Conservation (phyloP, 2,888 invertebrate genomes). For the Hypselothyrea guttata region DNA sequence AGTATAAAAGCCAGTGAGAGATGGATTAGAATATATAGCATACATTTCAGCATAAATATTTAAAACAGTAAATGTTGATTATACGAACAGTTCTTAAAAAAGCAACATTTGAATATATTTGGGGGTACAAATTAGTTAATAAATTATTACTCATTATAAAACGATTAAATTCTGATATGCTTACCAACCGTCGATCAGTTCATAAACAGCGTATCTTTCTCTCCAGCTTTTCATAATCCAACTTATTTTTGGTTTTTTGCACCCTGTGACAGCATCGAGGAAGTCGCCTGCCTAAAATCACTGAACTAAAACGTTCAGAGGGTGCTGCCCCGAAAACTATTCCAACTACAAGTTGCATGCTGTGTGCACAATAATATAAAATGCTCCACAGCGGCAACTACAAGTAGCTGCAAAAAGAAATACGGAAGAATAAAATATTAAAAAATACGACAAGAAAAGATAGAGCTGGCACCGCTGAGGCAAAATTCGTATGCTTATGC, state of each 20-base stretch:
- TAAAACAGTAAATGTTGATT: too few relatives aligned
- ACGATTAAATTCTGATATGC: too few relatives aligned
- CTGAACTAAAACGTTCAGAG: conserved; percentile 71
- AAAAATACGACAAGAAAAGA: too few relatives aligned
- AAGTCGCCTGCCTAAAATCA: conserved; percentile 72
- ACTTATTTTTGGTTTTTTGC: conserved; percentile 13
- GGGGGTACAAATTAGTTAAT: too few relatives aligned
- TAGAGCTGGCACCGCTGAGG: conserved; percentile 35
- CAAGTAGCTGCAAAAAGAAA: not conserved
- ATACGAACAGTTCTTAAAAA: too few relatives aligned
- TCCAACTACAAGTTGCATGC: conserved; percentile 61
- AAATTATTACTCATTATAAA: too few relatives aligned
- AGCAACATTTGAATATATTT: too few relatives aligned
- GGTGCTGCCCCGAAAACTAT: conserved; percentile 44
- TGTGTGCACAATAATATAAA: conserved; percentile 48
- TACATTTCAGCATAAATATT: too few relatives aligned
- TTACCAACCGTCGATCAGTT: too few relatives aligned
- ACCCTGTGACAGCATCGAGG: conserved; percentile 45
- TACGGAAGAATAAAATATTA: not conserved
- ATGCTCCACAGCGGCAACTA: conserved; percentile 11
- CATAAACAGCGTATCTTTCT: not conserved
- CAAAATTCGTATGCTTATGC: conserved; percentile 30
- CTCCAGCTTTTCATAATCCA: not conserved
- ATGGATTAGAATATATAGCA: too few relatives aligned
- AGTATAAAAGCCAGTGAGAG: too few relatives aligned